Conservation (phyloP, 2,797 vertebrate species). For the Anguilla obscura region DNA sequence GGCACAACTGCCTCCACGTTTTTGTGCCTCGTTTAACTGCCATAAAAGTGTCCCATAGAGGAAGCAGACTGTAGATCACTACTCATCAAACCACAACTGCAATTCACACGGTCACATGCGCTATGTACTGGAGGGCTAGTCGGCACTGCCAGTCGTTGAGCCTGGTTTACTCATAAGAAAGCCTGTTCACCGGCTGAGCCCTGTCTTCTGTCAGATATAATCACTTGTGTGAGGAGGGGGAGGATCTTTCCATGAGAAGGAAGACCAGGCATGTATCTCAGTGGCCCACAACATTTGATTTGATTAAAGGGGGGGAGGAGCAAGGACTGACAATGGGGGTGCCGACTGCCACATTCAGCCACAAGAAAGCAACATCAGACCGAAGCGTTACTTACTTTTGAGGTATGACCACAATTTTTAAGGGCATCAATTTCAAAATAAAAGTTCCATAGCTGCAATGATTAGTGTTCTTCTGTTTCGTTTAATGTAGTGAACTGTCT, state of each 20-base stretch:
- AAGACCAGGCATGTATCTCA: not conserved
- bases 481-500: not conserved
- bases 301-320: not conserved
- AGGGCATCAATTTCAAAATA: not conserved
- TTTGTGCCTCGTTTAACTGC: not conserved
- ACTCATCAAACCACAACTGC: not conserved
- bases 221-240: not conserved
- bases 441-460: not conserved
- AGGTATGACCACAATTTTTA: not conserved
- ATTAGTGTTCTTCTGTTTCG: not conserved
- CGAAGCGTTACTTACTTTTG: not conserved
- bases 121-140: too few relatives aligned
- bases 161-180: not conserved
- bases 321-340: not conserved
- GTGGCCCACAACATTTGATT: conserved; percentile 11
- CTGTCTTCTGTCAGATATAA: not conserved
- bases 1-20: too few relatives aligned
- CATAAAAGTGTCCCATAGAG: not conserved
- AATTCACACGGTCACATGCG: not conserved
- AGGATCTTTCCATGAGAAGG: not conserved
- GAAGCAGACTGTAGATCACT: not conserved
- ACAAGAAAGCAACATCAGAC: not conserved
- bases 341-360: not conserved
- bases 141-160: too few relatives aligned
- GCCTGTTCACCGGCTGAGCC: not conserved